phyloP scores from a whole-genome alignment of 2,888 invertebrate genomes.

The Agrypnus murinus region DNA sequence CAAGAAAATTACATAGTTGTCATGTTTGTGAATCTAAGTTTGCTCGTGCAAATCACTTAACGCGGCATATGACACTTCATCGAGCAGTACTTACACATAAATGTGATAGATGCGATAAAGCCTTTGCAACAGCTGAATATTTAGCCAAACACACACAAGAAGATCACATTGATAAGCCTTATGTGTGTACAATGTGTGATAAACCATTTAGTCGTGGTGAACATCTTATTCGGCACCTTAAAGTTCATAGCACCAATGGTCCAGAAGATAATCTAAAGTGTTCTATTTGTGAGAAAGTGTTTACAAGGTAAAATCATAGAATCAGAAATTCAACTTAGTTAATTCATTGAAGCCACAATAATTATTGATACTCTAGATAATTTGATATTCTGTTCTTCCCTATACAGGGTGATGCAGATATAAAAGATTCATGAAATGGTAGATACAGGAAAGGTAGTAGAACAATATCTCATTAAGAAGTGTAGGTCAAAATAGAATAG shows the following conservation, averaged over 20 bases:
- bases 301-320: conserved; percentile 62
- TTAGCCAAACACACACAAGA: conserved; percentile 68
- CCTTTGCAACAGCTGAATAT: conserved; percentile 67
- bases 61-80: conserved; percentile 70
- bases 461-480: no score
- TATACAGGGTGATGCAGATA: no score
- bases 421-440: no score
- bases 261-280: conserved; percentile 66
- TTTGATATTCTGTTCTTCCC: no score
- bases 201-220: conserved; percentile 70
- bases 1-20: conserved; percentile 65
- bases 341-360: no score
- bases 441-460: no score
- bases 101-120: conserved; percentile 69
- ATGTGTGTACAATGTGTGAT: conserved; percentile 69
- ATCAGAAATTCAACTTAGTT: no score
- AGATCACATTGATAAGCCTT: conserved; percentile 70
- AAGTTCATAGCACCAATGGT: conserved; percentile 65
- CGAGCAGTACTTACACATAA: conserved; percentile 67
- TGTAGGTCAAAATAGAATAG: no score
- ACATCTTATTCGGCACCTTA: conserved; percentile 70
- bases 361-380: no score
- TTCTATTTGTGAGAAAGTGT: conserved; percentile 69
- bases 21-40: conserved; percentile 69
- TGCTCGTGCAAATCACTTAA: conserved; percentile 68